phyloP scores from a whole-genome alignment of 2,797 vertebrate species.

The Galaxias olidus region DNA sequence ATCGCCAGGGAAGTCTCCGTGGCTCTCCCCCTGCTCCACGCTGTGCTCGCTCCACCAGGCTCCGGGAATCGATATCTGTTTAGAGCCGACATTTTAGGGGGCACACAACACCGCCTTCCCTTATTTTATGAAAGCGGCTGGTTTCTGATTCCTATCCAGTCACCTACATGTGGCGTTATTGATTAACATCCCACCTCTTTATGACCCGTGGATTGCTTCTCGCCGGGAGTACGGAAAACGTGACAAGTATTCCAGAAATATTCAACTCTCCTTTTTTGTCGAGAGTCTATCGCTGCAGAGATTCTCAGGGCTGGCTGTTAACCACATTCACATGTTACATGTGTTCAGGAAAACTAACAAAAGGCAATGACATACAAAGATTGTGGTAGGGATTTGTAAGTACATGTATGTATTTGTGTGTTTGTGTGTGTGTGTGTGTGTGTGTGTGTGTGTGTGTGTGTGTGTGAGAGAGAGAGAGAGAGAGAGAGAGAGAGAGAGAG shows the following conservation, averaged over 20 bases:
- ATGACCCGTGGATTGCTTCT: conserved; percentile 45
- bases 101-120: conserved; percentile 8
- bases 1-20: neutral
- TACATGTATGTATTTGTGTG: no score
- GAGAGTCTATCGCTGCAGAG: no score
- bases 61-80: conserved; percentile 58
- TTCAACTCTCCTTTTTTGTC: conserved; percentile 23
- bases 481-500: neutral
- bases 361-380: no score
- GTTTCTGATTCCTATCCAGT: conserved; percentile 46
- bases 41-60: conserved; percentile 24
- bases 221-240: conserved; percentile 22
- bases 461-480: neutral
- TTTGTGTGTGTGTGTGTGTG: no score
- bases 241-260: conserved; percentile 40
- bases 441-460: neutral
- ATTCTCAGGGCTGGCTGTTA: neutral
- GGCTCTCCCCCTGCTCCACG: neutral
- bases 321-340: neutral
- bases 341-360: no score
- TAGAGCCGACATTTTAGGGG: conserved; percentile 35
- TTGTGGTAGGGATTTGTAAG: no score
- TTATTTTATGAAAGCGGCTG: conserved; percentile 36
- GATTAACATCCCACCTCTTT: conserved; percentile 47
- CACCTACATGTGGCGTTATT: conserved; percentile 48